Percentiles rank a stretch among this genome's conserved stretches.
Conservation (phyloP, 30 jellyfish, hydroid and myxozoan genomes). For the Hydractinia echinata region DNA sequence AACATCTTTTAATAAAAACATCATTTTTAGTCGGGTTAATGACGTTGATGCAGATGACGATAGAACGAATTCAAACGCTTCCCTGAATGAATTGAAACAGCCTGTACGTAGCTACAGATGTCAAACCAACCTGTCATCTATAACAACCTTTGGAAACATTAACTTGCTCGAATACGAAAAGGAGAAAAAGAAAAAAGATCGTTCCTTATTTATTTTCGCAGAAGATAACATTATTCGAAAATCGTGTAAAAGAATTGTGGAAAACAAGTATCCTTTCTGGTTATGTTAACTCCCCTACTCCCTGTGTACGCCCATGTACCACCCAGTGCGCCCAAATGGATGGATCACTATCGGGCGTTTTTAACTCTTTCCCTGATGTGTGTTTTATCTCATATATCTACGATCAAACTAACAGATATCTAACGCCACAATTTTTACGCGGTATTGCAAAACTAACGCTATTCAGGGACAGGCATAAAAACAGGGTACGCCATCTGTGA, state of each 20-base stretch:
- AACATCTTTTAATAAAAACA: too few relatives aligned
- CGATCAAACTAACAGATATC: too few relatives aligned
- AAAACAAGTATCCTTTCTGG: conserved; percentile 68
- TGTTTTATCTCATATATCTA: too few relatives aligned
- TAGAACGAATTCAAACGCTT: not conserved
- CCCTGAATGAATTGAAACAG: not conserved
- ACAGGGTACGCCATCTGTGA: too few relatives aligned
- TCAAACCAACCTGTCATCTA: conserved; percentile 4
- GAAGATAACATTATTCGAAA: conserved; percentile 50
- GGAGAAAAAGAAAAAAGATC: not conserved
- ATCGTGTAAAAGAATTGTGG: conserved; percentile 61
- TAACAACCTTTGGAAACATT: not conserved
- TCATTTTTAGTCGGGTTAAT: not conserved
- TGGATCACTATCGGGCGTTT: too few relatives aligned
- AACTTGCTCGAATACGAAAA: not conserved
- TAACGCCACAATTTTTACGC: too few relatives aligned
- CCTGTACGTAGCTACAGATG: conserved; percentile 27
- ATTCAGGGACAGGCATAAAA: too few relatives aligned
- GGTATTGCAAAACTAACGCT: too few relatives aligned
- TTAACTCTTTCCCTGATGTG: too few relatives aligned
- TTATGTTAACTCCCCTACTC: not conserved
- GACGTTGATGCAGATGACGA: not conserved
- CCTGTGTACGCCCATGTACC: too few relatives aligned
- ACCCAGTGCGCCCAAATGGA: too few relatives aligned
- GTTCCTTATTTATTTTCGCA: conserved; percentile 50